phyloP scores from a whole-genome alignment of 2,113 vertebrate genomes.

The Mus pahari region DNA sequence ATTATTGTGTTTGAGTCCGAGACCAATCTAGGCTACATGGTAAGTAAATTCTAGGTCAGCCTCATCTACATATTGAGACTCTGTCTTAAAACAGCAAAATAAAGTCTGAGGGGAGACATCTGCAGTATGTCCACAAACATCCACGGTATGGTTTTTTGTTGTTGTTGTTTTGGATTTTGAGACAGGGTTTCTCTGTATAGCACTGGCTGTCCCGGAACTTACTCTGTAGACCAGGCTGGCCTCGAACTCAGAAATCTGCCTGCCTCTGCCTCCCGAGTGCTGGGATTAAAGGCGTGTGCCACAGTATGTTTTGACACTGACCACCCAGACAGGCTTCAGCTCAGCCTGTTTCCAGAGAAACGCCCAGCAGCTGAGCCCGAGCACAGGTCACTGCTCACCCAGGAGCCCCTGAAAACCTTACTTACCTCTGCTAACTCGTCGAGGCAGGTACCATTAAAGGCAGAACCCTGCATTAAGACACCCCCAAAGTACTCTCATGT shows the following conservation, averaged over 20 bases:
- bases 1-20: background rate
- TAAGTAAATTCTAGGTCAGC: background rate
- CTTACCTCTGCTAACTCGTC: background rate
- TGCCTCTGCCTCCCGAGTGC: too few species aligned
- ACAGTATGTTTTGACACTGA: background rate
- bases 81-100: background rate
- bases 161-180: too few species aligned
- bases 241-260: too few species aligned
- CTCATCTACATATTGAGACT: background rate
- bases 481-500: background rate
- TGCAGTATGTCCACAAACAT: too few species aligned
- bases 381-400: background rate
- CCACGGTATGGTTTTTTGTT: too few species aligned
- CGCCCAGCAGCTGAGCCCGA: background rate
- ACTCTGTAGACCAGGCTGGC: too few species aligned
- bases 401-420: background rate
- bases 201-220: too few species aligned
- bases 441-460: background rate
- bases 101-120: background rate
- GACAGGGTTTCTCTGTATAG: too few species aligned
- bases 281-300: too few species aligned
- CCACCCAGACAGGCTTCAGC: background rate
- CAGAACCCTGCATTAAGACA: background rate
- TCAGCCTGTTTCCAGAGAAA: background rate
- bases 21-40: background rate